Evolutionary conservation across 2,888 invertebrate genomes (phyloP), one percentile per base, ranked within the genome.

Genomic region (Ditula angustiorana): DNA sequence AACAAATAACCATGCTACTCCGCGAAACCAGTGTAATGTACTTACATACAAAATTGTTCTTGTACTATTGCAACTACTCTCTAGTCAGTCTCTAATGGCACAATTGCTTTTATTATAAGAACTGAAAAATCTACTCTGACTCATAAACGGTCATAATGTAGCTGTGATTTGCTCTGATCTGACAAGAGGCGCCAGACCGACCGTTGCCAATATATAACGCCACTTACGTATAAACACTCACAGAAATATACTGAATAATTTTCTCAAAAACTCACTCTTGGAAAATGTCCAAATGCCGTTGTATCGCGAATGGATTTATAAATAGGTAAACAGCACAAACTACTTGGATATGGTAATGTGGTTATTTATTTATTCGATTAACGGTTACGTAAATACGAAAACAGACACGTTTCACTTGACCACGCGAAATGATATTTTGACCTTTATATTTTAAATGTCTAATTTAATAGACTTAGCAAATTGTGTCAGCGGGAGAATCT

Each of bases 231-330:
- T 65, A 71, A 69, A 70, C 71, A 71, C 63, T 67, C 68, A 68
- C 62, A 58, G 21, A 73, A 74, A 72, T 68, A 68, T 63, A 66
- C 74, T 59, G 71, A 71, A 75, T 76, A 74, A 73, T 79, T 72
- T 75, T 69, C 61, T 66, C 66, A 73, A 78, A 77, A 78, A 73
- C 71, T 71, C 71, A 68, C 70, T 52, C 47, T 76, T 80, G 80
- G 80, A 76, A 49, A 46, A 28, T 57, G 21, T 76, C 80, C 80
- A 80, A 77, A 67, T 50, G 69, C 67, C 70, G 73, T 69, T 66
- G 71, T 68, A 66, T 71, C 69, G 71, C 61, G 72, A 71, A 71
- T 47, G 24, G 66, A 68, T 71, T 41, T 77, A 75, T 77, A 74
- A 80, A 80, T 78, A 75, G 69, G 66, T 41, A 44, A 50, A 47